Conservation (phyloP, 2,797 vertebrate species). For the Helarctos malayanus region DNA sequence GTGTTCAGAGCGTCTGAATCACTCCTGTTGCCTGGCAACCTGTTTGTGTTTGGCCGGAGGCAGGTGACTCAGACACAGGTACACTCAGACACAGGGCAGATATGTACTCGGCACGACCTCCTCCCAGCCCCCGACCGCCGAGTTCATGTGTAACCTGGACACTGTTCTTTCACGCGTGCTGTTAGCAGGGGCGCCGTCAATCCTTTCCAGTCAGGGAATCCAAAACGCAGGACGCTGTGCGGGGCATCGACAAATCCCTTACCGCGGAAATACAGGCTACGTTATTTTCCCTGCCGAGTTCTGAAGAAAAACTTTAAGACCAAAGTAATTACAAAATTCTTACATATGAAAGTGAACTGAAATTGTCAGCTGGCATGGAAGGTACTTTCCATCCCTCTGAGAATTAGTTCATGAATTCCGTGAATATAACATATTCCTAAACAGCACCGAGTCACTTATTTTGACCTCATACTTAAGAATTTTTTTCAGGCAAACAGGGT, state of each 20-base stretch:
- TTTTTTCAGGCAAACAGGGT: background rate
- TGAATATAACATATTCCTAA: background rate
- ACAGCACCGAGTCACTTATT: slow-evolving; percentile 16
- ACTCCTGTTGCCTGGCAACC: slow-evolving; percentile 72
- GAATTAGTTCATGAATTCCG: background rate
- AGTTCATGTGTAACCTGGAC: slow-evolving; percentile 6
- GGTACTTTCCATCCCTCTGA: background rate
- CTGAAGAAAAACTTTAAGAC: slow-evolving; percentile 6
- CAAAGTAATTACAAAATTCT: background rate
- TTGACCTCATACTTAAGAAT: background rate
- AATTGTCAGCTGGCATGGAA: background rate
- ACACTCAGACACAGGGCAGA: background rate
- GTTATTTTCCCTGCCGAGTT: background rate
- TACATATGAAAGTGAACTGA: background rate
- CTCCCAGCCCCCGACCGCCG: background rate
- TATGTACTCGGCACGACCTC: background rate
- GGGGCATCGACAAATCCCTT: background rate
- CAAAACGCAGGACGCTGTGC: background rate
- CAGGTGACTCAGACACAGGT: slow-evolving; percentile 27
- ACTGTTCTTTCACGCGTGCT: background rate
- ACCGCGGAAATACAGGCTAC: background rate
- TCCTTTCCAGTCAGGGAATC: background rate
- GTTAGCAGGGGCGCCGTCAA: background rate
- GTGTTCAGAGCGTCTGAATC: slow-evolving; percentile 22
- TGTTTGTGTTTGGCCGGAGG: slow-evolving; percentile 25